These are phyloP conservation scores for Epinephelus cyanopodus DNA, from an alignment of 2,113 vertebrate genomes.

Conservation along the genomic window DNA sequence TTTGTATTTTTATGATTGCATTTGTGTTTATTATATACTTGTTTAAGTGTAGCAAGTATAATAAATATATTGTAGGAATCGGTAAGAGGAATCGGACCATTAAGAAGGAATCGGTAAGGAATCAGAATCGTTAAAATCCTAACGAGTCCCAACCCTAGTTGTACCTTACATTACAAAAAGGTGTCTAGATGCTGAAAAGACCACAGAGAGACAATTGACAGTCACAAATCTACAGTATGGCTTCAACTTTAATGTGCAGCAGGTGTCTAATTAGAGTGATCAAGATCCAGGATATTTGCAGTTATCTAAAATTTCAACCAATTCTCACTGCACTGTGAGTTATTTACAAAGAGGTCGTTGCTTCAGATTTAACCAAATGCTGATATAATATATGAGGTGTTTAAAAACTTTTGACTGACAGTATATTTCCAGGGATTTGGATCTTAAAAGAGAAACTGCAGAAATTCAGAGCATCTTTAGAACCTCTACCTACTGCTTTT, in stretches of 20 bases:
- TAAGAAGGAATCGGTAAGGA: too few species aligned
- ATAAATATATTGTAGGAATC: too few species aligned
- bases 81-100: too few species aligned
- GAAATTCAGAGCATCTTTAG: constrained; percentile 20
- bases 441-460: constrained; percentile 17
- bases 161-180: not conserved
- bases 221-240: not conserved
- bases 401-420: constrained; percentile 49
- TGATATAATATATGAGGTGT: constrained; percentile 19
- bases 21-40: too few species aligned
- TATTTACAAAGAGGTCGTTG: constrained; percentile 11
- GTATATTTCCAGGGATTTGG: constrained; percentile 9
- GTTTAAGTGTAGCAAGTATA: too few species aligned
- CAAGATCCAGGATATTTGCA: not conserved
- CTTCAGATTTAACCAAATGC: constrained; percentile 16
- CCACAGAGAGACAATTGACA: not conserved
- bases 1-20: too few species aligned
- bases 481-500: constrained; percentile 57
- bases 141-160: too few species aligned
- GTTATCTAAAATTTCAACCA: not conserved
- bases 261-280: not conserved
- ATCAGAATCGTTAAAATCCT: too few species aligned
- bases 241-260: not conserved
- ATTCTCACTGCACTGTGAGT: not conserved
- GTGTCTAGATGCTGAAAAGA: not conserved